These are phyloP conservation scores for Collichthys lucidus DNA, from an alignment of 2,113 vertebrate species.

Conservation along the genomic window DNA sequence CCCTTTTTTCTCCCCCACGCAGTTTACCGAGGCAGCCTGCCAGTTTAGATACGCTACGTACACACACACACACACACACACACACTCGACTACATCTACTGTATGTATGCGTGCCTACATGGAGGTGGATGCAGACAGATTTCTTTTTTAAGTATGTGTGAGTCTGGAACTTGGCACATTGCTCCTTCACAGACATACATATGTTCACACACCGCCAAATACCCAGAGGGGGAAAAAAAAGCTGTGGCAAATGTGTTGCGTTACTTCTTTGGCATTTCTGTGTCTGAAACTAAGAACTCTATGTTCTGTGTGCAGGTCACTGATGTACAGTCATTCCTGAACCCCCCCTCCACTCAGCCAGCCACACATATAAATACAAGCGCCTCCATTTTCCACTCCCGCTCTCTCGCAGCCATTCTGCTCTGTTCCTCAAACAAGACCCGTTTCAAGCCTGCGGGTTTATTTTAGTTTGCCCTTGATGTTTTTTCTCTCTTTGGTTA, in stretches of 20 bases:
- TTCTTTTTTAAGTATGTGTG: conserved; percentile 42
- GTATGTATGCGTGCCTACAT: conserved; percentile 10
- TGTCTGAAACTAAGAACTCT: conserved; percentile 71
- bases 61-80: conserved; percentile 45
- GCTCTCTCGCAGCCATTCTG: conserved; percentile 54
- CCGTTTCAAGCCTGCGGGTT: conserved; percentile 66
- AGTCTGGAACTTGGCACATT: conserved; percentile 27
- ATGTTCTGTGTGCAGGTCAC: conserved; percentile 73
- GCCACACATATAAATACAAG: conserved; percentile 68
- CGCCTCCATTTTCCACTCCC: conserved; percentile 72
- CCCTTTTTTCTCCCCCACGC: conserved; percentile 54
- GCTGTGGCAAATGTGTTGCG: conserved; percentile 50
- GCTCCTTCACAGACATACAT: neutral
- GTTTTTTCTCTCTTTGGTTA: conserved; percentile 66
- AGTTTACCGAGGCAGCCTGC: conserved; percentile 79
- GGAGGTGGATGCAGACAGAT: conserved; percentile 24
- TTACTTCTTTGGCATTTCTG: conserved; percentile 61
- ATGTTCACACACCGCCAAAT: conserved; percentile 42
- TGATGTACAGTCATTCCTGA: conserved; percentile 58
- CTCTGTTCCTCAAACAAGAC: conserved; percentile 71
- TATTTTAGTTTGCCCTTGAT: conserved; percentile 74
- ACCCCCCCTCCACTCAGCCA: conserved; percentile 31
- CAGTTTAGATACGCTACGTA: conserved; percentile 70
- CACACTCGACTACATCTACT: conserved; percentile 1
- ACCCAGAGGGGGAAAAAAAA: conserved; percentile 45